Conservation (phyloP, 1,140 invertebrate species). For the Rhizoglyphus robini region DNA sequence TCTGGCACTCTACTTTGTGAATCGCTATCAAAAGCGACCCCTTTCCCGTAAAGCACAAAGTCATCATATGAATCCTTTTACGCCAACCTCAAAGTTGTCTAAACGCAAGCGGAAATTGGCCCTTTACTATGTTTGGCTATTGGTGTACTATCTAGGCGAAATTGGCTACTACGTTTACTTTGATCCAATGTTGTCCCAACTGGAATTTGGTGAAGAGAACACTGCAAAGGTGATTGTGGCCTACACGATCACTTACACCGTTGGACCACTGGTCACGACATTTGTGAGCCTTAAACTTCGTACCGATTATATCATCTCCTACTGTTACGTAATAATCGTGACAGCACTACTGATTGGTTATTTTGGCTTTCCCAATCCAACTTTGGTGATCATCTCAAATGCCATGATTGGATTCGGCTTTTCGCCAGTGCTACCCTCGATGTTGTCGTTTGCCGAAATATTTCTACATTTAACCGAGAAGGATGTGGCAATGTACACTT, state of each 20-base stretch:
- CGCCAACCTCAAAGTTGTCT: not conserved
- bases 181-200: not conserved
- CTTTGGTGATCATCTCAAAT: not conserved
- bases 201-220: not conserved
- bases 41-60: not conserved
- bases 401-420: not conserved
- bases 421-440: not conserved
- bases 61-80: not conserved
- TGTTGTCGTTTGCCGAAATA: not conserved
- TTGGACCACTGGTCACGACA: not conserved
- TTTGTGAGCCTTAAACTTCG: not conserved
- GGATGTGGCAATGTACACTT: not conserved
- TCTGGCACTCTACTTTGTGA: slow-evolving; percentile 5
- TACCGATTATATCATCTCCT: not conserved
- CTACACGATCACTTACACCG: not conserved
- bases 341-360: not conserved
- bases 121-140: not conserved
- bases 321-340: not conserved
- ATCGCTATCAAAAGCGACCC: not conserved
- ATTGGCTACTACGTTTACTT: not conserved
- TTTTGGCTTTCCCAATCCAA: not conserved
- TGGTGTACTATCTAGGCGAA: not conserved
- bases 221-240: not conserved
- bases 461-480: not conserved
- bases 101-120: not conserved